Conservation (phyloP, 1,140 invertebrate species). For the Druon quercuslanigerum region DNA sequence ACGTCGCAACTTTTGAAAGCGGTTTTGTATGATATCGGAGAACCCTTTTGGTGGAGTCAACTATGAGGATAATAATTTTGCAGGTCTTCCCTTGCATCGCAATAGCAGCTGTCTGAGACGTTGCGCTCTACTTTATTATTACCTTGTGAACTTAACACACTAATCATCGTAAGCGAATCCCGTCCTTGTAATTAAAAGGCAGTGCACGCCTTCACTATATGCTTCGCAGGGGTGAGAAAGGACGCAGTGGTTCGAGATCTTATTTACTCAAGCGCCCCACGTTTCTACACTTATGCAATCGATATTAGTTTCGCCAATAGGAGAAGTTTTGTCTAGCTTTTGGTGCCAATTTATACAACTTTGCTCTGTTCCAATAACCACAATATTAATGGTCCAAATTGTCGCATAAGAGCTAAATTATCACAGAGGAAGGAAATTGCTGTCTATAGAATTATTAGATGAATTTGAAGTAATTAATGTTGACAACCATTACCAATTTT, state of each 20-base stretch:
- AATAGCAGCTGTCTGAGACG: constrained; percentile 22
- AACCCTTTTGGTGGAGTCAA: neutral
- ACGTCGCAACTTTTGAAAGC: neutral
- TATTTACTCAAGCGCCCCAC: constrained; percentile 27
- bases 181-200: constrained; percentile 29
- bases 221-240: neutral
- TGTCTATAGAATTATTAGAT: neutral
- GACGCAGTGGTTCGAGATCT: constrained; percentile 17
- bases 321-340: constrained; percentile 13
- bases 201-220: constrained; percentile 20
- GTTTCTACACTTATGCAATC: constrained; percentile 24
- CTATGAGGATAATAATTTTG: constrained; percentile 24
- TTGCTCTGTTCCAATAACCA: constrained; percentile 1
- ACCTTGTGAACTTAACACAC: constrained; percentile 29
- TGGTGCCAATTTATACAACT: constrained; percentile 24
- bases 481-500: too few species aligned
- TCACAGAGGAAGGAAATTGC: neutral
- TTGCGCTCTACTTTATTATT: constrained; percentile 24
- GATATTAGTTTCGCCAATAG: constrained; percentile 25
- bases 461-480: too few species aligned
- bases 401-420: neutral
- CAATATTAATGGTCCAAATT: constrained; percentile 10
- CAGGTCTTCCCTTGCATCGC: constrained; percentile 6
- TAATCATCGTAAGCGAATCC: constrained; percentile 31
- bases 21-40: constrained; percentile 1